Base-by-base conservation (phyloP, 1,140 invertebrate genomes). In the Proales similis region DNA sequence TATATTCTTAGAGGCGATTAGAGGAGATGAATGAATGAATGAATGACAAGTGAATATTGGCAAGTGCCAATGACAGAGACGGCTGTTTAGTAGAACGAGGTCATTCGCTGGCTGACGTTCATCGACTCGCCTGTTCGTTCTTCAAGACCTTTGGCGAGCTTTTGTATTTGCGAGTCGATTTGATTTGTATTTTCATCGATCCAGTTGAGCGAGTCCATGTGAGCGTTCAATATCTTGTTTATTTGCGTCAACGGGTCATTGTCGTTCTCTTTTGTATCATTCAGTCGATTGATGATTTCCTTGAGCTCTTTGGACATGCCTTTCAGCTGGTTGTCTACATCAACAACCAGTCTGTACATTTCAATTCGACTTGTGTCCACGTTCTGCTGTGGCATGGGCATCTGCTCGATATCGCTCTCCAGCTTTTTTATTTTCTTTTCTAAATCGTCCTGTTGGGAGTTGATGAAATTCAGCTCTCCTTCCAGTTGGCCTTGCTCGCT, bases 381-480 rank as follows among this genome's bases (percentile, higher is more conserved):
- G 38, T 33, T 57, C 48, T 64, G 63, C 22, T 64, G 51, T 30
- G 51, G 51, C 87, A 68, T 66, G 2, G 72, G 72, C 22, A 74
- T 66, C 36, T 69, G 65, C 68, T 88, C 85, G 0, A 79, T 68
- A 17, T 72, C 70, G 66, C 85, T 85, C 74, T 95, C 90, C 30
- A 95, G 74, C 0, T 89, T 88, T 1, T 79, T 78, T 11, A 95
- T 77, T 29, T 89, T 79, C 63, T 91, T 87, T 72, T 93, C 88
- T 3, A 95, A 73, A 71, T 96, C 91, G 66, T 85, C 84, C 73
- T 95, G 90, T 69, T 95, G 90, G 0, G 86, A 84, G 63, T 87
- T 79, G 49, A 95, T 86, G 72, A 93, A 94, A 73, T 95, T 89
- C n/a, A 95, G 73, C 71, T 94, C 90, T 64, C 90, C 85, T 69